Base-by-base conservation (phyloP, 2,113 vertebrate genomes). In the Tetrao urogallus region DNA sequence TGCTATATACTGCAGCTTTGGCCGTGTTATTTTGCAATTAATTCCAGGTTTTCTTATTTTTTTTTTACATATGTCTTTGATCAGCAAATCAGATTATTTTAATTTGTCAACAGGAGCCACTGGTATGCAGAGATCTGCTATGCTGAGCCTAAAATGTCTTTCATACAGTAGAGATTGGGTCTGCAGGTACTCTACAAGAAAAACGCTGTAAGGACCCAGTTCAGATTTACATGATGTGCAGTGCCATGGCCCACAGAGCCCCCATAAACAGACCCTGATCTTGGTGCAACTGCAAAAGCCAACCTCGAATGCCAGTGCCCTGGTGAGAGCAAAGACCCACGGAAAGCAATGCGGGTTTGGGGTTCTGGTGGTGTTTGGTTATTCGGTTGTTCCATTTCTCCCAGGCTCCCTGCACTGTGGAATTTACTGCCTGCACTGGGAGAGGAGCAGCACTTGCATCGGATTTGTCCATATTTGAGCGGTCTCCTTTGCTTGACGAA, bases 391-490 rank as follows among this genome's bases (percentile, higher is more conserved):
- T 58, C 13, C 17, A n/a, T 58, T n/a, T 58, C 42, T 15, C 24
- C 28, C 43, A 7, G n/a, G 3, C 8, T 24, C 67, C 45, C 78
- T 0, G 0, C 1, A 34, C 30, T 40, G 14, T 8, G 3, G 3
- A 30, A 72, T 48, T 2, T 0, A 4, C 1, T 4, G 21, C 72
- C 43, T 4, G 14, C 7, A 4, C 32, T 11, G 18, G 0, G 17
- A 16, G 38, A 18, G 1, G 3, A 5, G 12, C 43, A 11, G 14
- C 17, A 25, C 2, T 15, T 24, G 42, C 19, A 6, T 2, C 1
- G 0, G 9, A 1, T 0, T 24, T 1, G 10, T 28, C 30, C 19
- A 40, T 50, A 0, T 47, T 12, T 8, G 0, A 32, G 65, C 43
- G 11, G 38, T 2, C 63, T 21, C 47, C 3, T 11, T 27, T 43